phyloP scores from a whole-genome alignment of 2,888 invertebrate genomes.

The Parelbella ahira region DNA sequence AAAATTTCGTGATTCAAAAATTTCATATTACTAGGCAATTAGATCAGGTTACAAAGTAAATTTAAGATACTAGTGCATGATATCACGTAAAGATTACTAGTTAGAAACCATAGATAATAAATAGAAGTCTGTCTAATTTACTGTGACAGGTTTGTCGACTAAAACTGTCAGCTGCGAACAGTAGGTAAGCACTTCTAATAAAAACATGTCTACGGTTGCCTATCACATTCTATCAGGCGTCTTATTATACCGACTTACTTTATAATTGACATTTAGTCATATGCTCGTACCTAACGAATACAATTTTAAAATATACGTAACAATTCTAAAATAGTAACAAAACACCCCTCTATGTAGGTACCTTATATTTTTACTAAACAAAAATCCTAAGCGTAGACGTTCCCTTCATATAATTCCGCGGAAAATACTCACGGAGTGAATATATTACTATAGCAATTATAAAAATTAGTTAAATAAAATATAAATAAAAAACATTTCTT shows the following conservation, averaged over 20 bases:
- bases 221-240: neutral
- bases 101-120: constrained; percentile 38
- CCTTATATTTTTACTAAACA: no score
- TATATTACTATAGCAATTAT: constrained; percentile 12
- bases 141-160: constrained; percentile 10
- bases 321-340: neutral
- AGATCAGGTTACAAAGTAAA: constrained; percentile 38
- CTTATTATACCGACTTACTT: no score
- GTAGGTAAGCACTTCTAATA: constrained; percentile 3
- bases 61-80: constrained; percentile 52
- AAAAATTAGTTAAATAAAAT: constrained; percentile 7
- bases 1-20: constrained; percentile 44
- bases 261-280: no score
- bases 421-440: constrained; percentile 4
- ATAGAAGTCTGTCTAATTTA: constrained; percentile 20
- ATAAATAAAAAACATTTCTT: constrained; percentile 8
- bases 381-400: no score
- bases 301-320: no score
- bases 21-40: constrained; percentile 43
- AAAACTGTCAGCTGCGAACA: constrained; percentile 5
- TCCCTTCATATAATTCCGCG: no score
- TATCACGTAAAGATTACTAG: constrained; percentile 52
- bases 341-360: no score
- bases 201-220: neutral
- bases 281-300: no score